Evolutionary conservation across 2,113 vertebrate genomes (phyloP), one percentile per base, ranked within the genome.

Genomic region (Desmodus rotundus): DNA sequence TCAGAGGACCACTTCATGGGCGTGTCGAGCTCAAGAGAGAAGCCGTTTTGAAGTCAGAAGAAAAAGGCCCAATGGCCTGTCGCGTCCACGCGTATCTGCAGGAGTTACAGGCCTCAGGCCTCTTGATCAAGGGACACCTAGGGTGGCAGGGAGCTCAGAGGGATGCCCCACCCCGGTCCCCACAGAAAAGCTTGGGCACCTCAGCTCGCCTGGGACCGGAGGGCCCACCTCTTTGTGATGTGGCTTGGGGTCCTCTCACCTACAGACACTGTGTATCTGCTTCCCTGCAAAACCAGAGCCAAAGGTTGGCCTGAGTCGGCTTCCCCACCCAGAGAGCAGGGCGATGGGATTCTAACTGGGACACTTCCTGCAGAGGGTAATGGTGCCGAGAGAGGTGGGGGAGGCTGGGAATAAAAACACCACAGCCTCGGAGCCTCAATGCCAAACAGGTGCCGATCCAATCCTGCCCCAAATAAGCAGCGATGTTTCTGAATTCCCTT

Each of bases 401-500:
- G 15, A 8, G 8, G 24, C 0, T 17, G 36, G 22, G 20, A 87
- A 63, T 58, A 68, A 89, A 95, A 78, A 50, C 7, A 33, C 38
- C 26, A 41, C 43, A 5, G 4, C 61, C 56, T 83, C 70, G 58
- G 8, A 58, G 54, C 74, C 82, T 76, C 50, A 16, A 4, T 0
- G 7, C 70, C 73, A 85, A 87, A 91, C 45, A 31, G 58, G 36
- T 96, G 13, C 58, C 2, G 0, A 52, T 76, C 43, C 86, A 87
- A 19, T n/a, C 70, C 52, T 41, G 83, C 50, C 70, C 70, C 47
- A 33, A 36, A n/a, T 26, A 80, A 54, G 26, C 0, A 0, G 50
- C 31, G 28, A n/a, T 17, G 36, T 70, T 82, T 90, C 83, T 92
- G 58, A 88, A 77, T 82, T 87, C 54, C 7, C 70, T 58, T 41